Evolutionary conservation across 1,140 invertebrate species (phyloP).

Genomic region (Pantala flavescens): DNA sequence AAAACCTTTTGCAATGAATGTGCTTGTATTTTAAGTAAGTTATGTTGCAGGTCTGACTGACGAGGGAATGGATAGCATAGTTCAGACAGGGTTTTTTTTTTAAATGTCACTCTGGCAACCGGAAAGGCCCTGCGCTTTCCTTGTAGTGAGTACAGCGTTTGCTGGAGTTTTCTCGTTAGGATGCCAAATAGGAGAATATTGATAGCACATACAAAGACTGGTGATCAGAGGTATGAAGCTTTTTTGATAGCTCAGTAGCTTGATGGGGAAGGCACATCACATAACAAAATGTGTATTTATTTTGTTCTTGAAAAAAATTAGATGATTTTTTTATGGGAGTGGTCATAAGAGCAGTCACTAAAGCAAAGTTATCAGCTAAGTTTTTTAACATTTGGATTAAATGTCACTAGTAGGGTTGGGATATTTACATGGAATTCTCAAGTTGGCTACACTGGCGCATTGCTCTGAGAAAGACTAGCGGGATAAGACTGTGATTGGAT

Average conservation of each 20-base stretch:
- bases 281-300: background rate
- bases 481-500: background rate
- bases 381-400: background rate
- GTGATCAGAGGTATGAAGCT: background rate
- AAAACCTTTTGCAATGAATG: background rate
- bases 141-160: background rate
- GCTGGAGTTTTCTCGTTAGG: background rate
- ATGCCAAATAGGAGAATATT: background rate
- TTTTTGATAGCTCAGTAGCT: background rate
- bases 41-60: background rate
- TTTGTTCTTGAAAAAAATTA: constrained; percentile 8
- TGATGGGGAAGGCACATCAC: constrained; percentile 2
- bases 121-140: background rate
- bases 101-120: background rate
- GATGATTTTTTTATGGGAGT: background rate
- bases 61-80: background rate
- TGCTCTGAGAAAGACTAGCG: background rate
- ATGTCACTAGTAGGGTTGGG: background rate
- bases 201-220: background rate
- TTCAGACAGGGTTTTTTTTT: background rate
- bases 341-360: background rate
- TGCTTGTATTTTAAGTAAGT: background rate
- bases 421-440: background rate
- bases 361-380: background rate
- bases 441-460: background rate